phyloP scores from a whole-genome alignment of 2,797 vertebrate species.

The Serranus cabrilla region DNA sequence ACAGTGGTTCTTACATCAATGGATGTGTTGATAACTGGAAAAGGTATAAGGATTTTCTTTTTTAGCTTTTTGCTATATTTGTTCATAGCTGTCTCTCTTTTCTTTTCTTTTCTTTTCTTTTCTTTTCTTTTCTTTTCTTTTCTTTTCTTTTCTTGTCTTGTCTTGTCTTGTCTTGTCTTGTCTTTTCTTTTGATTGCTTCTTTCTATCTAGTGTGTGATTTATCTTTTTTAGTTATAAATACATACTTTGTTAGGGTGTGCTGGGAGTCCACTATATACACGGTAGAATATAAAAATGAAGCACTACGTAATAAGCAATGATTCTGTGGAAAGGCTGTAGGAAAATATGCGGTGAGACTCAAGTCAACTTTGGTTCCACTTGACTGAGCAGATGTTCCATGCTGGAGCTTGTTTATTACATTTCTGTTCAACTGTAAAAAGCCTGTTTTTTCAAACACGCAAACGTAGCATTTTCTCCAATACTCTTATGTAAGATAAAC shows the following conservation, averaged over 20 bases:
- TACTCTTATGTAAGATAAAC: conserved; percentile 54
- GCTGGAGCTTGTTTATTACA: background rate
- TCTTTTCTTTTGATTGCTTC: too few relatives aligned
- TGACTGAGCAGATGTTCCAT: background rate
- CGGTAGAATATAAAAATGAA: background rate
- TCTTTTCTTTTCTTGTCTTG: too few relatives aligned
- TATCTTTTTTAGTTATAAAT: too few relatives aligned
- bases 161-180: too few relatives aligned
- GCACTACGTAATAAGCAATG: background rate
- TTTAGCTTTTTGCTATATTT: background rate
- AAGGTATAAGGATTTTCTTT: background rate
- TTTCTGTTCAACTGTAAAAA: background rate
- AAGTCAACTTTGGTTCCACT: background rate
- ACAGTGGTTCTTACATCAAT: background rate
- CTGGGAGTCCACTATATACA: background rate
- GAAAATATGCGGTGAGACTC: conserved; percentile 5
- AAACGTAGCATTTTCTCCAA: conserved; percentile 10
- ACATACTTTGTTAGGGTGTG: too few relatives aligned
- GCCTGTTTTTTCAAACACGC: conserved; percentile 10
- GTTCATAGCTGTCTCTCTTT: background rate
- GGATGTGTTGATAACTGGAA: background rate
- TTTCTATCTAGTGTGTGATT: too few relatives aligned
- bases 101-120: background rate
- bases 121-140: too few relatives aligned
- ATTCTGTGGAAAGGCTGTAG: background rate